Conservation (phyloP, 2,888 invertebrate genomes). For the Pammene aurita region DNA sequence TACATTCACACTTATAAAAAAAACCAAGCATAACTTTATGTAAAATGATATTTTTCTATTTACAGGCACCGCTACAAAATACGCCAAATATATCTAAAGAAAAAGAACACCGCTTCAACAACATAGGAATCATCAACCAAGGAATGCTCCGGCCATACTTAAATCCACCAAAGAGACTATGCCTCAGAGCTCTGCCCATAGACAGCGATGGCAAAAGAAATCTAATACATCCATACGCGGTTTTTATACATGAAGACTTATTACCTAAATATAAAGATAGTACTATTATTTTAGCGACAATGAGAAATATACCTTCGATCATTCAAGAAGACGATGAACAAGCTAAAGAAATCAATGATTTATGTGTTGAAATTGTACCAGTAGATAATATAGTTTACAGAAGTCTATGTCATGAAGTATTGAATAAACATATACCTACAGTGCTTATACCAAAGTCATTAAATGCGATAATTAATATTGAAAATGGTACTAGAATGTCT, state of each 20-base stretch:
- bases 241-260: slow-evolving; percentile 75
- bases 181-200: slow-evolving; percentile 70
- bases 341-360: slow-evolving; percentile 59
- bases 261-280: slow-evolving; percentile 63
- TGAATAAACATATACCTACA: slow-evolving; percentile 71
- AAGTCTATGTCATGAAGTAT: slow-evolving; percentile 71
- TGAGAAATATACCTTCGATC: slow-evolving; percentile 68
- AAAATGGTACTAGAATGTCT: slow-evolving; percentile 82
- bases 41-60: too few relatives aligned
- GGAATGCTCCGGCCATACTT: slow-evolving; percentile 67
- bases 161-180: slow-evolving; percentile 60
- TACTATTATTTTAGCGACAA: slow-evolving; percentile 66
- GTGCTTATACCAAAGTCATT: slow-evolving; percentile 82
- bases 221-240: slow-evolving; percentile 74
- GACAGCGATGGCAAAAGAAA: slow-evolving; percentile 76
- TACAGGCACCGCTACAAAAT: slow-evolving; percentile 47
- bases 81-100: slow-evolving; percentile 52
- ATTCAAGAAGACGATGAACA: slow-evolving; percentile 57
- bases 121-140: slow-evolving; percentile 69
- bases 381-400: slow-evolving; percentile 71
- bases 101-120: slow-evolving; percentile 59
- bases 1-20: too few relatives aligned
- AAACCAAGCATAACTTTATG: too few relatives aligned
- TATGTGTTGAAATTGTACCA: slow-evolving; percentile 75
- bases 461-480: slow-evolving; percentile 79